Conservation (phyloP, 2,797 vertebrate genomes). For the Pseudochirops corinnae region DNA sequence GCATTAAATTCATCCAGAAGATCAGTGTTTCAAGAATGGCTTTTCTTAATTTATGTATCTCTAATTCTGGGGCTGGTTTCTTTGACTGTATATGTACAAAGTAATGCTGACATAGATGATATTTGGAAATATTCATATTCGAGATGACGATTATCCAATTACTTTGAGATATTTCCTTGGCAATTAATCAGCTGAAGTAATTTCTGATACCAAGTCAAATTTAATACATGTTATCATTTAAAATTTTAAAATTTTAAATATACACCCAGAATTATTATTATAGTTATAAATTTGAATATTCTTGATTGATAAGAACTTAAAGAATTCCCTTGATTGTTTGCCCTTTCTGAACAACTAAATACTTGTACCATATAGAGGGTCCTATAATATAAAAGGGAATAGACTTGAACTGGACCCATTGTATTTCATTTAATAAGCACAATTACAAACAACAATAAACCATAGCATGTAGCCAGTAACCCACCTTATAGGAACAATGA, state of each 20-base stretch:
- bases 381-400: constrained; percentile 24
- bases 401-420: background rate
- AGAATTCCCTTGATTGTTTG: constrained; percentile 27
- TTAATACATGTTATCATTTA: constrained; percentile 18
- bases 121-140: constrained; percentile 50
- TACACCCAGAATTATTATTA: constrained; percentile 28
- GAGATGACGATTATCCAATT: constrained; percentile 38
- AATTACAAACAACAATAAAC: constrained; percentile 32
- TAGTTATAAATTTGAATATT: constrained; percentile 12
- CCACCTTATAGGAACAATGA: constrained; percentile 21
- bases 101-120: constrained; percentile 21
- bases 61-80: background rate
- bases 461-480: background rate
- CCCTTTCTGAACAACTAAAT: constrained; percentile 39
- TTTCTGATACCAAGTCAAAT: constrained; percentile 53
- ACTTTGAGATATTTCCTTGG: constrained; percentile 48
- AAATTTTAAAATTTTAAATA: constrained; percentile 22
- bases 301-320: constrained; percentile 41
- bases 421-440: constrained; percentile 32
- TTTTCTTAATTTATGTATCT: constrained; percentile 42
- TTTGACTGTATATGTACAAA: constrained; percentile 47
- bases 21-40: constrained; percentile 23
- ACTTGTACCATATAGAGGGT: constrained; percentile 38
- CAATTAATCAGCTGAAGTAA: constrained; percentile 66
- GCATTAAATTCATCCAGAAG: constrained; percentile 35